Evolutionary conservation across 2,888 invertebrate genomes (phyloP).

Genomic region (Agapostemon virescens): DNA sequence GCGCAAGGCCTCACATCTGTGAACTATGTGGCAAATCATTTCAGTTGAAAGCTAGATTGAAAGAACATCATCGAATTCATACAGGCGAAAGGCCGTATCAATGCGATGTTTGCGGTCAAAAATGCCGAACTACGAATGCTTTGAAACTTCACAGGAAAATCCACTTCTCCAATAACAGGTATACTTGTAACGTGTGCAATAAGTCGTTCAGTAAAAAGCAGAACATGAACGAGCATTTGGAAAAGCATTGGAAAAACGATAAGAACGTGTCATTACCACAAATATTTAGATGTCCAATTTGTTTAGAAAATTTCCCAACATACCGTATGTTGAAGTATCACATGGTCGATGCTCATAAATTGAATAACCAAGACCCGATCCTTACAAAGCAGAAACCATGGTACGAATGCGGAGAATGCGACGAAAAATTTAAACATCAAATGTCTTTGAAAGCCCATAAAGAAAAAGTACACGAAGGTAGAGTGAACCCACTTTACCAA

Average conservation of each 20-base stretch:
- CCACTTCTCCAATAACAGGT: conserved; percentile 58
- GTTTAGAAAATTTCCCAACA: conserved; percentile 61
- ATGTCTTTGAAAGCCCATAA: conserved; percentile 68
- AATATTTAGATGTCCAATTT: conserved; percentile 62
- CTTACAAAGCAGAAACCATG: conserved; percentile 62
- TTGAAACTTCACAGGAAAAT: conserved; percentile 64
- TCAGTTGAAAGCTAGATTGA: conserved; percentile 64
- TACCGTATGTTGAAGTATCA: conserved; percentile 65
- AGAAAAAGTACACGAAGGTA: conserved; percentile 65
- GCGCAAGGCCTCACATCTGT: conserved; percentile 65
- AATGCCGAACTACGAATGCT: conserved; percentile 64
- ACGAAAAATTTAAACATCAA: conserved; percentile 68
- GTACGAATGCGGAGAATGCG: conserved; percentile 63
- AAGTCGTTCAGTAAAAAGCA: conserved; percentile 68
- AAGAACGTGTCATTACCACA: conserved; percentile 56
- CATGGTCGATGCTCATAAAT: conserved; percentile 61
- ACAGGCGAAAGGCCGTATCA: conserved; percentile 67
- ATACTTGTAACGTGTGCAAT: conserved; percentile 62
- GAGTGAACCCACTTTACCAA: conserved; percentile 52
- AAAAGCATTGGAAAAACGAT: conserved; percentile 68
- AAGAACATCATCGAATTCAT: conserved; percentile 65
- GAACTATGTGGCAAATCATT: conserved; percentile 69
- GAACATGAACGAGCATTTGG: conserved; percentile 68
- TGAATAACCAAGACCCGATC: conserved; percentile 64
- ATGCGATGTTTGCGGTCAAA: conserved; percentile 63